phyloP scores from a whole-genome alignment of 2,797 vertebrate genomes.

The Strix occidentalis region DNA sequence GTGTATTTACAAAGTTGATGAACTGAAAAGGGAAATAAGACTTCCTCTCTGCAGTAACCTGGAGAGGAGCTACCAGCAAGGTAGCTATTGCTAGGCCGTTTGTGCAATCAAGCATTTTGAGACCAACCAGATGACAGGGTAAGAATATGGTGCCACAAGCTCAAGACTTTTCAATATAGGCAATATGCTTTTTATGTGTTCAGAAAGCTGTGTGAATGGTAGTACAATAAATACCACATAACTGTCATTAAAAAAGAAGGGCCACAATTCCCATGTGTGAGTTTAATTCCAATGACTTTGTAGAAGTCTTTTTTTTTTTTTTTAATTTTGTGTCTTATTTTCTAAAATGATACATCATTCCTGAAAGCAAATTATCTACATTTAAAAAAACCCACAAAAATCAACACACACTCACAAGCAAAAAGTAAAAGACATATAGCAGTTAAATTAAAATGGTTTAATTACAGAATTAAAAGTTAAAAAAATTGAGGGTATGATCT shows the following conservation, averaged over 20 bases:
- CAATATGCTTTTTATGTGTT: background rate
- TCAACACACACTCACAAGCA: background rate
- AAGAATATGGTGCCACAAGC: background rate
- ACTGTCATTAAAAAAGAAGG: background rate
- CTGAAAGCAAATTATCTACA: background rate
- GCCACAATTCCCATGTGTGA: background rate
- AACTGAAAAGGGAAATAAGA: background rate
- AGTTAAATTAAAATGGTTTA: background rate
- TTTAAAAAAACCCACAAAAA: background rate
- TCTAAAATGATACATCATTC: background rate
- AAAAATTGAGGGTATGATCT: background rate
- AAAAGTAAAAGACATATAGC: background rate
- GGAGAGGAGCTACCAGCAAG: background rate
- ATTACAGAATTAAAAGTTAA: background rate
- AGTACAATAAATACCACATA: background rate
- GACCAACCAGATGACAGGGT: background rate
- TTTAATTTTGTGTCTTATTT: background rate
- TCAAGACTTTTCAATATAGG: background rate
- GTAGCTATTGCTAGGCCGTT: background rate
- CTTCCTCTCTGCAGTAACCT: background rate
- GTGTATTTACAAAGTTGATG: background rate
- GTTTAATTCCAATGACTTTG: background rate
- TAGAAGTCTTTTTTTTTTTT: background rate
- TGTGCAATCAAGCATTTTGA: background rate
- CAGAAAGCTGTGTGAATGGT: background rate